These are phyloP conservation scores for Drosophila colorata DNA, from an alignment of 2,888 invertebrate species.

Conservation along the genomic window DNA sequence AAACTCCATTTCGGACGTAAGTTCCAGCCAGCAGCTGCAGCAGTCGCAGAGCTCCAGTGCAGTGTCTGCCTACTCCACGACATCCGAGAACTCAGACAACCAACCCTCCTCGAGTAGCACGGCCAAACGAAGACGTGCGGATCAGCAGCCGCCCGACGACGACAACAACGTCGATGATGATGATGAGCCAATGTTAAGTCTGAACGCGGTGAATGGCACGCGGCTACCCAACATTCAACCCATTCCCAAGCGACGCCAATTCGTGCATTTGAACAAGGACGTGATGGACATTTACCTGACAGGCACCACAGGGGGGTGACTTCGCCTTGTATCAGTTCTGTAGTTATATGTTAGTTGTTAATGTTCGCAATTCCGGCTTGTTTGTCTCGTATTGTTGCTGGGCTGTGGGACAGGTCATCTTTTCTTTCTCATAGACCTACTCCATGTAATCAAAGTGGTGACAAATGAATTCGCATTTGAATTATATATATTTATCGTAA, in stretches of 20 bases:
- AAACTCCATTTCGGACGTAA: constrained; percentile 57
- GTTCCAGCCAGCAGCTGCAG: constrained; percentile 24
- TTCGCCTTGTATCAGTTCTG: neutral
- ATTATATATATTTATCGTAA: neutral
- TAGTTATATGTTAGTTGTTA: neutral
- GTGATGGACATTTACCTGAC: constrained; percentile 63
- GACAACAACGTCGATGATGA: constrained; percentile 28
- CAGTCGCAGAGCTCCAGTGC: neutral
- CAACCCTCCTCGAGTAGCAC: constrained; percentile 2
- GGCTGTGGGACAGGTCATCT: neutral
- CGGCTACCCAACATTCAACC: constrained; percentile 69
- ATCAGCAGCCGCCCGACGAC: constrained; percentile 4
- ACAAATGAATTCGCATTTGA: neutral
- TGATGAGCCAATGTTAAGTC: constrained; percentile 46
- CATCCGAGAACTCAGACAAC: neutral
- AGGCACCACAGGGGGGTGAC: constrained; percentile 60
- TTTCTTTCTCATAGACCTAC: neutral
- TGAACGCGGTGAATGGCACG: constrained; percentile 71
- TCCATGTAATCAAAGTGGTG: neutral
- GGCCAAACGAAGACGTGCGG: constrained; percentile 27
- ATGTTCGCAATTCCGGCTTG: neutral
- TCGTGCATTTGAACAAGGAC: constrained; percentile 44
- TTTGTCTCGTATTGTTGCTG: neutral
- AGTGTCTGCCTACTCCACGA: constrained; percentile 2
- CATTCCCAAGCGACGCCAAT: constrained; percentile 50